Percentiles rank a stretch among this genome's conserved stretches.
phyloP scores from a whole-genome alignment of 2,797 vertebrate genomes.

The Epinephelus malabaricus region DNA sequence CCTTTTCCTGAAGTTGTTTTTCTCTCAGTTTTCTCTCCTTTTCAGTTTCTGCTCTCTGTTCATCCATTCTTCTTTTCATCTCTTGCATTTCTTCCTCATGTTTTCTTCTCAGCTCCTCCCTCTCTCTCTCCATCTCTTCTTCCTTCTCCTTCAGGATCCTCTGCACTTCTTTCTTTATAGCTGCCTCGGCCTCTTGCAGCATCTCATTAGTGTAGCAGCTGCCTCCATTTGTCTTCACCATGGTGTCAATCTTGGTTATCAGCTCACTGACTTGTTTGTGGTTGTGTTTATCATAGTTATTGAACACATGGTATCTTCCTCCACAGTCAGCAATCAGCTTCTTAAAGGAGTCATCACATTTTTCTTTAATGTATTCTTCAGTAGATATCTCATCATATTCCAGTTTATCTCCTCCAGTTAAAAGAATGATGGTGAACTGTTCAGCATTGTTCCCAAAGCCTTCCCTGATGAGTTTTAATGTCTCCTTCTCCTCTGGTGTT shows the following conservation, averaged over 20 bases:
- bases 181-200: constrained; percentile 37
- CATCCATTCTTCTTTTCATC: background rate
- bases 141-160: too few relatives aligned
- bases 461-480: constrained; percentile 22
- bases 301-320: too few relatives aligned
- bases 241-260: too few relatives aligned
- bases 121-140: too few relatives aligned
- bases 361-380: background rate
- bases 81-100: too few relatives aligned
- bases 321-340: background rate
- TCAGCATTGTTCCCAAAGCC: constrained; percentile 22
- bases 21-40: background rate
- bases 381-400: accelerated
- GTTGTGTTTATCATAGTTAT: too few relatives aligned
- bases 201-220: constrained; percentile 41
- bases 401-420: constrained; percentile 23
- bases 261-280: too few relatives aligned
- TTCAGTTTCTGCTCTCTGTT: background rate
- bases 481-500: constrained; percentile 4
- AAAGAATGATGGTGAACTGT: constrained; percentile 29
- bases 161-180: background rate
- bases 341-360: background rate
- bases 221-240: constrained; percentile 36
- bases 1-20: background rate
- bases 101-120: too few relatives aligned